Evolutionary conservation across 2,797 vertebrate genomes (phyloP).

Genomic region (Scarus forsteni): DNA sequence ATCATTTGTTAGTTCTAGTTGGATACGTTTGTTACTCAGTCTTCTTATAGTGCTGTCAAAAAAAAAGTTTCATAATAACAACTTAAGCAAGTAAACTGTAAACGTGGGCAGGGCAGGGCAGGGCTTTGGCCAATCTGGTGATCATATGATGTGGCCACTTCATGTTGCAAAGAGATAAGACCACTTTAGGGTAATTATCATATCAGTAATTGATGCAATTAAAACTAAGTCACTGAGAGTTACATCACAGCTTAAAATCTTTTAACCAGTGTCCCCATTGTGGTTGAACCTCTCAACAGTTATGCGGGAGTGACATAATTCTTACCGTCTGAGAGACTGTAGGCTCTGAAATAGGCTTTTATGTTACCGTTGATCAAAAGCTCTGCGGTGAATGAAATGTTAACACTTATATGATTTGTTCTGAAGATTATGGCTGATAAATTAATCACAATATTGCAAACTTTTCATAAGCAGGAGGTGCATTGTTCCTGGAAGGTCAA

Average conservation of each 20-base stretch:
- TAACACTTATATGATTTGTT: too few relatives aligned
- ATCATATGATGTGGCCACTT: constrained; percentile 11
- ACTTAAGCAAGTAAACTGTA: constrained; percentile 8
- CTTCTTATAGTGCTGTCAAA: constrained; percentile 6
- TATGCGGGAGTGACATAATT: neutral
- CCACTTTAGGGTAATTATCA: constrained; percentile 34
- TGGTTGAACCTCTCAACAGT: neutral
- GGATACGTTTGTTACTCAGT: neutral
- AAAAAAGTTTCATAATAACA: neutral
- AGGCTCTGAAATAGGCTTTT: too few relatives aligned
- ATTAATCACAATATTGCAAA: too few relatives aligned
- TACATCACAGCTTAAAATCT: constrained; percentile 31
- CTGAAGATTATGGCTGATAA: too few relatives aligned
- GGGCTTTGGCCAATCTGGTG: constrained; percentile 7
- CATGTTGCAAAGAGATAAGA: constrained; percentile 16
- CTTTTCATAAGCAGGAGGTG: too few relatives aligned
- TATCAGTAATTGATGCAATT: constrained; percentile 11
- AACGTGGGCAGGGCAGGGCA: neutral
- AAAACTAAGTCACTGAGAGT: constrained; percentile 15
- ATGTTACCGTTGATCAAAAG: too few relatives aligned
- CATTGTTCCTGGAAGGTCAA: too few relatives aligned
- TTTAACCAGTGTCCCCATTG: neutral
- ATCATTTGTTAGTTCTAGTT: neutral
- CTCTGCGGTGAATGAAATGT: too few relatives aligned
- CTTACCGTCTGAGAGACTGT: too few relatives aligned